Evolutionary conservation across 2,113 vertebrate genomes (phyloP).

Genomic region (Salminus brasiliensis): DNA sequence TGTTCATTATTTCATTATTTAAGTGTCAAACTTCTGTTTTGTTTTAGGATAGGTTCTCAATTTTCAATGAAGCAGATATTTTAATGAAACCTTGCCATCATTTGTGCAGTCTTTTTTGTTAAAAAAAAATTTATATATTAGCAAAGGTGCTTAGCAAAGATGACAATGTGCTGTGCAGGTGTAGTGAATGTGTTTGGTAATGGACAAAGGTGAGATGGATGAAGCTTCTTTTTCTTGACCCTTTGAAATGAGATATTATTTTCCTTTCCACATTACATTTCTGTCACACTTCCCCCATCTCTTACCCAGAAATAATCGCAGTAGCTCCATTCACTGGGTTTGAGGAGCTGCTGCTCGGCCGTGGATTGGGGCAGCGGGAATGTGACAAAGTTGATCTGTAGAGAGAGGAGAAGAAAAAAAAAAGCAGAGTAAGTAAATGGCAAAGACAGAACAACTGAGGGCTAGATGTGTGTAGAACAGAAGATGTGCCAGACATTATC

Average conservation of each 20-base stretch:
- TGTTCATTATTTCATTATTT: too few relatives aligned
- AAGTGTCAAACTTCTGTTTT: too few relatives aligned
- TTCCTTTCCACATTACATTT: not conserved
- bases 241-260: not conserved
- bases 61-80: too few relatives aligned
- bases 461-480: too few relatives aligned
- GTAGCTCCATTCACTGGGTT: slow-evolving; percentile 97
- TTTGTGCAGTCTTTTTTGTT: too few relatives aligned
- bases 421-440: not conserved
- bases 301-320: slow-evolving; percentile 99
- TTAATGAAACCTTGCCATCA: too few relatives aligned
- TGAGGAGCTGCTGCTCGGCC: slow-evolving; percentile 95
- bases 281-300: not conserved
- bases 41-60: too few relatives aligned
- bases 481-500: too few relatives aligned
- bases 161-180: not conserved
- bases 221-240: not conserved
- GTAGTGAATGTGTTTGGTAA: not conserved
- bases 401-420: slow-evolving; percentile 26
- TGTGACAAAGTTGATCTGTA: slow-evolving; percentile 94
- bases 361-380: slow-evolving; percentile 91
- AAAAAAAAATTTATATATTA: too few relatives aligned
- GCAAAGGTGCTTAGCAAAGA: not conserved
- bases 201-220: not conserved
- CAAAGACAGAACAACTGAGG: not conserved